Evolutionary conservation across 2,797 vertebrate species (phyloP).

Genomic region (Halcyon smyrnensis): DNA sequence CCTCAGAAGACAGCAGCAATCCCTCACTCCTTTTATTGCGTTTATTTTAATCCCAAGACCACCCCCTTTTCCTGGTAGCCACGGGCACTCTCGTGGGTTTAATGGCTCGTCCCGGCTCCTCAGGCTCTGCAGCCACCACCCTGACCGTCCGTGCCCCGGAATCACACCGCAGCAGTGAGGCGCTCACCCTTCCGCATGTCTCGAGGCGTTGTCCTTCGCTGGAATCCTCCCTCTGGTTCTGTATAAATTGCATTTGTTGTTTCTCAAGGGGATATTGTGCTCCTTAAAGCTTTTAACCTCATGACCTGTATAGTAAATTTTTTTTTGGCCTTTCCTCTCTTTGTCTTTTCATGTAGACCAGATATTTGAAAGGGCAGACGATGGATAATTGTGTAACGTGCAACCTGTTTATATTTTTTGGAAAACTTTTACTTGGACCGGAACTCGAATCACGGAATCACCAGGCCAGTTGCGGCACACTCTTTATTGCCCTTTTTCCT

Average conservation of each 20-base stretch:
- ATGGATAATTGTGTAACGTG: slow-evolving; percentile 81
- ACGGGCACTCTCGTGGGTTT: not conserved
- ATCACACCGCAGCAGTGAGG: not conserved
- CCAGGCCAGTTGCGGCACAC: slow-evolving; percentile 71
- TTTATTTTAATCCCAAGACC: not conserved
- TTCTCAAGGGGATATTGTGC: slow-evolving; percentile 62
- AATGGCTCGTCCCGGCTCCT: not conserved
- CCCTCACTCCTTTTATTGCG: not conserved
- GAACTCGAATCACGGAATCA: slow-evolving; percentile 58
- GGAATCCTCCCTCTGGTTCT: slow-evolving; percentile 31
- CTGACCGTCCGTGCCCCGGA: not conserved
- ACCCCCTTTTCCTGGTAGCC: not conserved
- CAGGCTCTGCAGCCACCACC: not conserved
- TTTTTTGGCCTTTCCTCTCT: slow-evolving; percentile 82
- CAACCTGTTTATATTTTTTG: slow-evolving; percentile 74
- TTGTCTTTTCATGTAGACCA: slow-evolving; percentile 81
- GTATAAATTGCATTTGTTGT: slow-evolving; percentile 36
- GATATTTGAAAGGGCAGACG: slow-evolving; percentile 85
- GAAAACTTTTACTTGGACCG: slow-evolving; percentile 67
- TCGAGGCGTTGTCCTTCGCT: slow-evolving; percentile 24
- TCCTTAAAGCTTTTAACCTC: slow-evolving; percentile 70
- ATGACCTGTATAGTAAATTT: slow-evolving; percentile 74
- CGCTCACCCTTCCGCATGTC: slow-evolving; percentile 25
- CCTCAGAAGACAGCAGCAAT: not conserved
- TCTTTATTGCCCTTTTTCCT: slow-evolving; percentile 75